These are phyloP conservation scores for Machaerirhynchus nigripectus DNA, from an alignment of 2,113 vertebrate genomes.

Conservation along the genomic window DNA sequence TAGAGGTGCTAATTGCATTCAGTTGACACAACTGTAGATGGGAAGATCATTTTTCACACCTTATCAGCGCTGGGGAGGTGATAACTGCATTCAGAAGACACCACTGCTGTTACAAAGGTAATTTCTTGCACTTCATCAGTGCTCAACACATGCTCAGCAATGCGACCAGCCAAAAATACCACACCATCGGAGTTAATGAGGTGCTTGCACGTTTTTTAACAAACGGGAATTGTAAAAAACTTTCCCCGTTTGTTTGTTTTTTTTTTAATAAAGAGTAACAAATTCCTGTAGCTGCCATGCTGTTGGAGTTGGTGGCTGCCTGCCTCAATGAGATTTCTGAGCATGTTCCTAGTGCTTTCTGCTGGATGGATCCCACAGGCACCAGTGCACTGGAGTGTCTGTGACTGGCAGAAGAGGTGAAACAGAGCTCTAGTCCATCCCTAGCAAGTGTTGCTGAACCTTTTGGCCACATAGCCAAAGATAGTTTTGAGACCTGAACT, in stretches of 20 bases:
- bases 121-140: slow-evolving; percentile 51
- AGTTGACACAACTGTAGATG: slow-evolving; percentile 55
- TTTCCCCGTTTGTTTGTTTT: rapidly evolving
- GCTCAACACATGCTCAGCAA: slow-evolving; percentile 42
- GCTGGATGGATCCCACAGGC: background rate
- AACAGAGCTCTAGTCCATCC: background rate
- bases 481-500: background rate
- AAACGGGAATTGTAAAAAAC: background rate
- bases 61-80: slow-evolving; percentile 48
- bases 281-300: background rate
- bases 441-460: background rate
- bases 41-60: slow-evolving; percentile 64
- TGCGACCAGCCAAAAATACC: slow-evolving; percentile 38
- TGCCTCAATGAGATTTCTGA: background rate
- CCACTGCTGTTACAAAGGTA: slow-evolving; percentile 56
- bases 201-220: background rate
- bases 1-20: slow-evolving; percentile 69
- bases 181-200: slow-evolving; percentile 21
- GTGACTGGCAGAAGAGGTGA: background rate
- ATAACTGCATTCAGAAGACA: slow-evolving; percentile 57
- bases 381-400: background rate
- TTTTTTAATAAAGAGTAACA: background rate
- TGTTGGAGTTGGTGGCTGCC: background rate
- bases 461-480: background rate
- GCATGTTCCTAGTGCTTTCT: background rate